Base-by-base conservation (phyloP, 2,113 vertebrate species). In the Syngnathoides biaculeatus region DNA sequence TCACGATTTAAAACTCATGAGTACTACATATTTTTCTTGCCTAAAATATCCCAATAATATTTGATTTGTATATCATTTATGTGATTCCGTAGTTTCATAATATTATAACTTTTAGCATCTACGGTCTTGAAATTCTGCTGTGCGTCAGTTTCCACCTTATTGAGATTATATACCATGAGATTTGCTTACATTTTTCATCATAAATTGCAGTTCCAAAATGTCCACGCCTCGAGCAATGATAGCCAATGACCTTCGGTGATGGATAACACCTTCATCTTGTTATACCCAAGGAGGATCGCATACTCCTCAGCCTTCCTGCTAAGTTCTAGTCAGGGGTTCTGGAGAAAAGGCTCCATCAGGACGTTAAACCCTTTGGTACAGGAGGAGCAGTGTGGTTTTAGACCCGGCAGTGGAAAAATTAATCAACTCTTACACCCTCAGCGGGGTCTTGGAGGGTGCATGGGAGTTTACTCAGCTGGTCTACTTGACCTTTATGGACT, bases 141-240 rank as follows among this genome's bases (percentile, higher is more conserved):
- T 4, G 2, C 8, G 43, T 0, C 4, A 45, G n/a, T n/a, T n/a
- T n/a, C n/a, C 0, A 47, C 17, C 43, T 47, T 15, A 47, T 47
- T 15, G 15, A 19, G 43, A 15, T 47, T 47, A 17, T 15, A 17
- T 43, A 38, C 38, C 17, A 8, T 35, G 48, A 48, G 3, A 4
- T 11, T 53, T 10, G 15, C 67, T 75, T 14, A 62, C 52, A 64
- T n/a, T 42, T 17, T 19, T 64, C 56, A 69, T 62, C 59, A 19
- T 50, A 42, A 67, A 20, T 42, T 60, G 45, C 39, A 39, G 12
- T 45, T 40, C 61, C 19, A 65, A 42, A 47, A 61, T 52, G 64
- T 58, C 26, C 26, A 52, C 24, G 42, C 43, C 8, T 58, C 50
- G 24, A 15, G 45, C 59, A 68, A 19, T 67, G 20, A 39, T 35